Evolutionary conservation across 2,113 vertebrate genomes (phyloP).

Genomic region (Brienomyrus brachyistius): DNA sequence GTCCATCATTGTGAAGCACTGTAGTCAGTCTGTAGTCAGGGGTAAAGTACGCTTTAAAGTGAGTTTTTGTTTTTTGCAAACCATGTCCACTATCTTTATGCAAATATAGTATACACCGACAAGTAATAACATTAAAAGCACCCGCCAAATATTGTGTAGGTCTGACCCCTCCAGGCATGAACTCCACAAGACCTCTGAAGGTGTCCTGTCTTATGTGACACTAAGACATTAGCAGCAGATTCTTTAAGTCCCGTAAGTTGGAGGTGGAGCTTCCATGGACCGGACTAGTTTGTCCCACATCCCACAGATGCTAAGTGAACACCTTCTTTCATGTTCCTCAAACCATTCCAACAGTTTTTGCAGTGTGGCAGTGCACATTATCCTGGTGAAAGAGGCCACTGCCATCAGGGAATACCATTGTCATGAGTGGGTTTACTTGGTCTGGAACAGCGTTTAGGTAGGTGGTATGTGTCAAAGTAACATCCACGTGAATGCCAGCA

Average conservation of each 20-base stretch:
- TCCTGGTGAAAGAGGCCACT: background rate
- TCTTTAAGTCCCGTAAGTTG: background rate
- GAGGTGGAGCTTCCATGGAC: background rate
- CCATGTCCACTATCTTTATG: background rate
- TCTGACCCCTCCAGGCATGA: background rate
- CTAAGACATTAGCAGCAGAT: background rate
- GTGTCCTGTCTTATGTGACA: background rate
- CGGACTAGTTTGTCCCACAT: background rate
- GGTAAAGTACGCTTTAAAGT: background rate
- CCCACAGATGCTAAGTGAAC: background rate
- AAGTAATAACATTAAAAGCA: background rate
- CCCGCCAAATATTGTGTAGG: background rate
- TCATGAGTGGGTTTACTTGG: background rate
- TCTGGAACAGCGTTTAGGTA: background rate
- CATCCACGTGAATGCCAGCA: background rate
- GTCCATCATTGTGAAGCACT: background rate
- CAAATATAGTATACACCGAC: background rate
- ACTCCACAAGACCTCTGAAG: background rate
- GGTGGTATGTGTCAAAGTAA: background rate
- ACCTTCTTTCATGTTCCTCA: background rate
- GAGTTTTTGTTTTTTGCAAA: background rate
- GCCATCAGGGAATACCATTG: background rate
- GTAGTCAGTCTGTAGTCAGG: background rate
- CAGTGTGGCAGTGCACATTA: background rate
- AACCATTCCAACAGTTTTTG: background rate